Percentiles rank a stretch among this genome's conserved stretches.
phyloP scores from a whole-genome alignment of 2,797 vertebrate genomes.

The Gila robusta region DNA sequence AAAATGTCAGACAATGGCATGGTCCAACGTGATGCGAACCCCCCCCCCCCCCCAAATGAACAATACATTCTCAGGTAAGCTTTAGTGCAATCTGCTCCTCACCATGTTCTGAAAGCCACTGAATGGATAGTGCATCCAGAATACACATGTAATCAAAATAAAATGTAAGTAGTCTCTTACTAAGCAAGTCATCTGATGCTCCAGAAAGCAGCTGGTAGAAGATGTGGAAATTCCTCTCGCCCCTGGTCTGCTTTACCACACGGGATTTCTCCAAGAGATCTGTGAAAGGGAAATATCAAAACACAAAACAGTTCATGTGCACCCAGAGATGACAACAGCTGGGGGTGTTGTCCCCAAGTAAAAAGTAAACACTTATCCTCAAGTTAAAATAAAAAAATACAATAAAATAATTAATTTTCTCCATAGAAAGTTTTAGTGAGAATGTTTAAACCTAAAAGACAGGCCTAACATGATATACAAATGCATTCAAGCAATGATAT shows the following conservation, averaged over 20 bases:
- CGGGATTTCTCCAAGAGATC: slow-evolving; percentile 98
- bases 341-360: too few relatives aligned
- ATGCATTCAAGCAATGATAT: neutral
- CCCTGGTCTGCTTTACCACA: slow-evolving; percentile 95
- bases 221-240: slow-evolving; percentile 97
- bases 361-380: too few relatives aligned
- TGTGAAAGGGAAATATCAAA: slow-evolving; percentile 63
- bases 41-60: too few relatives aligned
- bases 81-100: too few relatives aligned
- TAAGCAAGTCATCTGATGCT: slow-evolving; percentile 91
- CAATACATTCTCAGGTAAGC: too few relatives aligned
- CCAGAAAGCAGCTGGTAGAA: slow-evolving; percentile 98
- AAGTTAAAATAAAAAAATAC: neutral
- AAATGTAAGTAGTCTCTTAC: slow-evolving; percentile 77
- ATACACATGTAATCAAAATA: neutral
- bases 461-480: neutral
- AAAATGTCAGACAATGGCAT: slow-evolving; percentile 71
- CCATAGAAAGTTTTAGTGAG: neutral
- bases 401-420: neutral
- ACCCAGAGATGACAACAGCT: neutral
- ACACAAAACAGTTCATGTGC: neutral
- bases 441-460: neutral
- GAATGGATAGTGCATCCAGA: too few relatives aligned
- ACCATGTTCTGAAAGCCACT: too few relatives aligned
- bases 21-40: slow-evolving; percentile 8